A percentile compares a stretch with the other conserved stretches of the same genome.
Evolutionary conservation across 2,888 invertebrate genomes (phyloP).

Genomic region (Dromius quadrimaculatus): DNA sequence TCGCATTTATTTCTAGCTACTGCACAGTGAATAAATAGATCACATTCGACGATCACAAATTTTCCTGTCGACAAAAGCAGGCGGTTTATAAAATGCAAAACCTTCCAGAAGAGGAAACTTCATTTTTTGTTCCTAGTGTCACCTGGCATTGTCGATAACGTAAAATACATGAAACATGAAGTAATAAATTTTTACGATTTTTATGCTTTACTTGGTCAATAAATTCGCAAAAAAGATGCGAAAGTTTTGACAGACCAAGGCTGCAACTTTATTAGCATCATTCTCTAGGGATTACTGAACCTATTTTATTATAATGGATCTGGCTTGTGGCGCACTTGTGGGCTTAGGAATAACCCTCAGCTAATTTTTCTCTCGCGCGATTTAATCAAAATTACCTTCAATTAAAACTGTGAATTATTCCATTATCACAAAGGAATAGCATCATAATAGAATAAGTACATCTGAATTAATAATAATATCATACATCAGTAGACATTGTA

Average conservation of each 20-base stretch:
- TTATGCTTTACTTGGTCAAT: slow-evolving; percentile 45
- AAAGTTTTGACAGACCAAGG: slow-evolving; percentile 47
- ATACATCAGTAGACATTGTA: too few relatives aligned
- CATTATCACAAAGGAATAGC: too few relatives aligned
- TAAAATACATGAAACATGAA: slow-evolving; percentile 32
- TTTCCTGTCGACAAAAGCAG: neutral
- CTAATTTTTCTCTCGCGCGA: neutral
- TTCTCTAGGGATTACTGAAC: slow-evolving; percentile 35
- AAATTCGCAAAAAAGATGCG: slow-evolving; percentile 47
- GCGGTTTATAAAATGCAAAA: neutral
- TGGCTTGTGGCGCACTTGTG: neutral
- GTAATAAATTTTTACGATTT: slow-evolving; percentile 45
- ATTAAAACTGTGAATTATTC: slow-evolving; percentile 11
- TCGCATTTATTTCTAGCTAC: too few relatives aligned
- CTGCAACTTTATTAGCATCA: slow-evolving; percentile 47
- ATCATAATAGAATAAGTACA: too few relatives aligned
- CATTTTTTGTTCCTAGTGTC: slow-evolving; percentile 38
- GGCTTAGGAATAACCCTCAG: neutral
- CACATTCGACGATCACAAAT: too few relatives aligned
- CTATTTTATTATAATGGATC: slow-evolving; percentile 42
- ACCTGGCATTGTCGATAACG: slow-evolving; percentile 41
- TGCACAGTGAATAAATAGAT: too few relatives aligned
- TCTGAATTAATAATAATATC: too few relatives aligned
- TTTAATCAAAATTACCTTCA: slow-evolving; percentile 12
- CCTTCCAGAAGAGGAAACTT: slow-evolving; percentile 3